Conservation (phyloP, 2,888 invertebrate species). For the Agriopis aurantiaria region DNA sequence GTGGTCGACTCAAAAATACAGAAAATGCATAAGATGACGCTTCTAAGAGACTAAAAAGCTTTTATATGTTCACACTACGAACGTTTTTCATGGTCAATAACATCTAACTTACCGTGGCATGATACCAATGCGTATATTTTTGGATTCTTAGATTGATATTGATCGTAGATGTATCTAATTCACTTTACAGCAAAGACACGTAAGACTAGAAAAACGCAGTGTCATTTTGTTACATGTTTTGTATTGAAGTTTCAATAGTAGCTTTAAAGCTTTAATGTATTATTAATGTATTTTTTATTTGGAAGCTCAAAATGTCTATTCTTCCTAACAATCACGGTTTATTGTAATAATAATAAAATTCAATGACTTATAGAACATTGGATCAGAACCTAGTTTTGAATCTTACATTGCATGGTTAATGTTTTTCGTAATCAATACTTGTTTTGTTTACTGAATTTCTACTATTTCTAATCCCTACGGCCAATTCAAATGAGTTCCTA, state of each 20-base stretch:
- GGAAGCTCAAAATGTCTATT: constrained; percentile 14
- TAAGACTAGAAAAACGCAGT: constrained; percentile 7
- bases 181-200: constrained; percentile 70
- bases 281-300: neutral
- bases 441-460: constrained; percentile 11
- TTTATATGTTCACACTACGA: constrained; percentile 72
- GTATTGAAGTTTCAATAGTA: too few relatives aligned
- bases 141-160: constrained; percentile 51
- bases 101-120: constrained; percentile 81
- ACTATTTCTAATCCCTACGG: constrained; percentile 24
- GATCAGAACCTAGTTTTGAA: constrained; percentile 3
- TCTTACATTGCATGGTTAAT: constrained; percentile 20
- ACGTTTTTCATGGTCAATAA: constrained; percentile 68
- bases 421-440: constrained; percentile 32
- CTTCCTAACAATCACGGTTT: neutral
- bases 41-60: constrained; percentile 80
- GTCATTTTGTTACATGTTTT: constrained; percentile 1
- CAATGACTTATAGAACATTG: neutral
- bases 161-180: constrained; percentile 61
- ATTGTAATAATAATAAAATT: neutral
- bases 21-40: constrained; percentile 75
- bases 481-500: constrained; percentile 35
- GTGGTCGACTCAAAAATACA: constrained; percentile 62
- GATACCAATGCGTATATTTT: constrained; percentile 70
- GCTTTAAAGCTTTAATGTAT: too few relatives aligned